Conservation (phyloP, 2,888 invertebrate species). For the Pyrrhosoma nymphula region DNA sequence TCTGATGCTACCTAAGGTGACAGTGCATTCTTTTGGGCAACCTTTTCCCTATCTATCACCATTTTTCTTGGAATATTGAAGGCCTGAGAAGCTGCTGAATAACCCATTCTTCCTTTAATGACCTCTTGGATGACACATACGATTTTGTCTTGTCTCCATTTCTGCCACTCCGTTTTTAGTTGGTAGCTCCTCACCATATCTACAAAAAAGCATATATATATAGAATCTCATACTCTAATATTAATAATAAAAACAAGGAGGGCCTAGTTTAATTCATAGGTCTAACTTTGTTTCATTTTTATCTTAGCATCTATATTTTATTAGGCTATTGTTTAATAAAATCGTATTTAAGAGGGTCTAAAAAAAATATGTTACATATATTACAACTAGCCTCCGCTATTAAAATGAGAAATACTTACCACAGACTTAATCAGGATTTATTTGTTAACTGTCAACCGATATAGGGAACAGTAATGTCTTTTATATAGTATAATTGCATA, state of each 20-base stretch:
- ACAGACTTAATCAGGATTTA: too few species aligned
- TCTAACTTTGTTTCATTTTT: too few species aligned
- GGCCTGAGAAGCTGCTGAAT: slow-evolving; percentile 69
- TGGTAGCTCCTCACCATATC: slow-evolving; percentile 69
- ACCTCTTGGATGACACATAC: slow-evolving; percentile 69
- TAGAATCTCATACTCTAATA: not conserved
- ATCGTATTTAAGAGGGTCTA: too few species aligned
- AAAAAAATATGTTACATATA: too few species aligned
- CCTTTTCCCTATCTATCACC: slow-evolving; percentile 69
- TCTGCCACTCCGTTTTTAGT: slow-evolving; percentile 69
- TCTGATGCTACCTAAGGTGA: slow-evolving; percentile 57
- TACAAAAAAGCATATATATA: not conserved
- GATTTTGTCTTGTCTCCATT: slow-evolving; percentile 71
- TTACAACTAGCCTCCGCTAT: too few species aligned
- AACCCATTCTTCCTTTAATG: slow-evolving; percentile 70
- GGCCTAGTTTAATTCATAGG: not conserved
- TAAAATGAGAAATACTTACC: too few species aligned
- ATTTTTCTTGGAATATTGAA: slow-evolving; percentile 71
- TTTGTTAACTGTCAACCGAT: too few species aligned
- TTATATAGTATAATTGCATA: too few species aligned
- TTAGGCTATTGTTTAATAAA: not conserved
- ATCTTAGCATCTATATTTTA: too few species aligned
- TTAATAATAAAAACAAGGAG: not conserved
- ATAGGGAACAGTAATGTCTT: too few species aligned
- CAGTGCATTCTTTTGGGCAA: slow-evolving; percentile 36